A percentile compares a stretch with the other conserved stretches of the same genome.
Evolutionary conservation across 2,888 invertebrate genomes (phyloP).

Genomic region (Stenoptilia bipunctidactyla): DNA sequence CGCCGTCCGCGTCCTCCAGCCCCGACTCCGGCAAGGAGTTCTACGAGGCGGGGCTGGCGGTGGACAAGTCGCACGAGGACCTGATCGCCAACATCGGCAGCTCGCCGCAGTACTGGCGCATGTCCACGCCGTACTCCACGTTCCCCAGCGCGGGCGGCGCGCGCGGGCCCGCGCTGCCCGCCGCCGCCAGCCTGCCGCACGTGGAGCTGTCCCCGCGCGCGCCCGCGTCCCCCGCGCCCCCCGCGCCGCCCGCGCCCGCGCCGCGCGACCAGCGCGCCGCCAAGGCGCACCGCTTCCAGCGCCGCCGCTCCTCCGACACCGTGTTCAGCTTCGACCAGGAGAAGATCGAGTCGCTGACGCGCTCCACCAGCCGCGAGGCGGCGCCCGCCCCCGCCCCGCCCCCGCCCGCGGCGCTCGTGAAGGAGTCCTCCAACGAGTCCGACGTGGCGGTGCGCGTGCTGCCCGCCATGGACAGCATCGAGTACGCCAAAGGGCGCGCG

Average conservation of each 20-base stretch:
- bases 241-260: constrained; percentile 50
- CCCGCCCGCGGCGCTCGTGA: constrained; percentile 43
- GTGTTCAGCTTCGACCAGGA: constrained; percentile 84
- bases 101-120: constrained; percentile 65
- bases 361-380: constrained; percentile 58
- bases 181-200: constrained; percentile 78
- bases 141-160: constrained; percentile 69
- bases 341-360: constrained; percentile 78
- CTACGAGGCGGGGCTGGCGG: constrained; percentile 57
- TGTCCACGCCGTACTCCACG: constrained; percentile 73
- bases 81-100: constrained; percentile 64
- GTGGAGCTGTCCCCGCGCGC: constrained; percentile 76
- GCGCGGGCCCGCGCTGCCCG: constrained; percentile 71
- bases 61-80: constrained; percentile 72
- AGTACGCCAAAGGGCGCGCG: constrained; percentile 70
- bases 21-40: constrained; percentile 74
- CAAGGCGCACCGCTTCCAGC: constrained; percentile 64
- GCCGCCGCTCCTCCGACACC: constrained; percentile 78
- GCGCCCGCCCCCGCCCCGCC: constrained; percentile 20
- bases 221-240: constrained; percentile 45
- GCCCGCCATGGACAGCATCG: constrained; percentile 67
- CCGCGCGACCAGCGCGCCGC: constrained; percentile 56
- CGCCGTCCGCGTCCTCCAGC: constrained; percentile 74
- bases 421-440: constrained; percentile 65
- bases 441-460: constrained; percentile 59